Conservation (phyloP, 2,888 invertebrate genomes). For the Rhamphomyia laevipes region DNA sequence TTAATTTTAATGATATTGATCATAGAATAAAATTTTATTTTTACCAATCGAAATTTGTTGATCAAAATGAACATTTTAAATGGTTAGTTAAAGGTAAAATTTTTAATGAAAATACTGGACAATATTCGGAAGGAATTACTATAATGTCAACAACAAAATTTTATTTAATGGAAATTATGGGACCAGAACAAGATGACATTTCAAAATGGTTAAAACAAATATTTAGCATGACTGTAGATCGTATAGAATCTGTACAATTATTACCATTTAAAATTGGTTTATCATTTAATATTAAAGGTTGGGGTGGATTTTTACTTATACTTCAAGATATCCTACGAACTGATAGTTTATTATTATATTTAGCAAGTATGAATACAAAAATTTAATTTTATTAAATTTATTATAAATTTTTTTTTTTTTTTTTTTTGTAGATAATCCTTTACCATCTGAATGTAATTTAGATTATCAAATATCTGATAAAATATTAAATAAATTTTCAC, state of each 20-base stretch:
- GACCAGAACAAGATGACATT: slow-evolving; percentile 41
- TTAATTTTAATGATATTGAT: slow-evolving; percentile 43
- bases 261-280: slow-evolving; percentile 46
- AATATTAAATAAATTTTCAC: slow-evolving; percentile 28
- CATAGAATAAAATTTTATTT: slow-evolving; percentile 47
- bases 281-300: slow-evolving; percentile 37
- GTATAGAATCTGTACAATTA: slow-evolving; percentile 38
- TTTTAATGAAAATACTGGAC: slow-evolving; percentile 32
- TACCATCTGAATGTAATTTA: slow-evolving; percentile 35
- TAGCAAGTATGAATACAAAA: slow-evolving; percentile 33
- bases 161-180: slow-evolving; percentile 41
- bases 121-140: slow-evolving; percentile 39
- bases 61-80: slow-evolving; percentile 42
- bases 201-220: slow-evolving; percentile 42
- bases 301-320: slow-evolving; percentile 33
- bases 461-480: slow-evolving; percentile 32
- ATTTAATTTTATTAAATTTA: slow-evolving; percentile 3
- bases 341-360: slow-evolving; percentile 39
- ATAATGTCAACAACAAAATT: slow-evolving; percentile 42
- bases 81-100: slow-evolving; percentile 41
- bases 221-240: slow-evolving; percentile 38
- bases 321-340: slow-evolving; percentile 43
- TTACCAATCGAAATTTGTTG: slow-evolving; percentile 43
- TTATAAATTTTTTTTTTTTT: background rate
- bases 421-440: slow-evolving; percentile 28